phyloP scores from a whole-genome alignment of 2,113 vertebrate species.

The Fregetta grallaria region DNA sequence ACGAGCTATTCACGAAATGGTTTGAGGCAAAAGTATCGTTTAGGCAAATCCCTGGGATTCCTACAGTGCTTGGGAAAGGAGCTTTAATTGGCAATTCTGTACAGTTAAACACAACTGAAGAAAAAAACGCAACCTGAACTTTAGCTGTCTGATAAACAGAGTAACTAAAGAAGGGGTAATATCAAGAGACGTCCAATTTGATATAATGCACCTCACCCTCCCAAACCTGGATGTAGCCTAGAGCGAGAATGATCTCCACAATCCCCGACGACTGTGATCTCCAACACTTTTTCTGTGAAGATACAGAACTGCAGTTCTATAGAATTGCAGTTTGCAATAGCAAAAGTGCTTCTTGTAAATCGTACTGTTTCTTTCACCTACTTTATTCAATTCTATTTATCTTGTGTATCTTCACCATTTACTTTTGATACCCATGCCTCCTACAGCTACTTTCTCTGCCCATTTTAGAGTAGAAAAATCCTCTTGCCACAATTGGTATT shows the following conservation, averaged over 20 bases:
- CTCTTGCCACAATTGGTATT: not conserved
- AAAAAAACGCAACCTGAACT: not conserved
- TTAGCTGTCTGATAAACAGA: not conserved
- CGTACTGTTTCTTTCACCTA: not conserved
- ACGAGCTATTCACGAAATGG: not conserved
- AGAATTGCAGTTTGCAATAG: not conserved
- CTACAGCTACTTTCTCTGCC: not conserved
- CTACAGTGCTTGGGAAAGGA: not conserved
- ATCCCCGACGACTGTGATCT: fast-evolving
- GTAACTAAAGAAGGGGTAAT: not conserved
- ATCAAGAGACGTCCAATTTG: not conserved
- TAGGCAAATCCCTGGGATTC: not conserved
- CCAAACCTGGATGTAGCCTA: not conserved
- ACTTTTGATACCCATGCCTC: not conserved
- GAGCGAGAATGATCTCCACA: not conserved
- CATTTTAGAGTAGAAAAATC: not conserved
- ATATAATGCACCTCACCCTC: not conserved
- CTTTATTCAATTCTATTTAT: not conserved
- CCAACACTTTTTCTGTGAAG: not conserved
- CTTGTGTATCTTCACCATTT: not conserved
- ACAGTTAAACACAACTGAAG: not conserved
- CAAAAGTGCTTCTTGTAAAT: not conserved
- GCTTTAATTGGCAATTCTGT: not conserved
- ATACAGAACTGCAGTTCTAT: not conserved
- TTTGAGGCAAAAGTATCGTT: not conserved